Evolutionary conservation across 2,888 invertebrate species (phyloP), one percentile per base, ranked within the genome.

Genomic region (Leptinotarsa peninsularis): DNA sequence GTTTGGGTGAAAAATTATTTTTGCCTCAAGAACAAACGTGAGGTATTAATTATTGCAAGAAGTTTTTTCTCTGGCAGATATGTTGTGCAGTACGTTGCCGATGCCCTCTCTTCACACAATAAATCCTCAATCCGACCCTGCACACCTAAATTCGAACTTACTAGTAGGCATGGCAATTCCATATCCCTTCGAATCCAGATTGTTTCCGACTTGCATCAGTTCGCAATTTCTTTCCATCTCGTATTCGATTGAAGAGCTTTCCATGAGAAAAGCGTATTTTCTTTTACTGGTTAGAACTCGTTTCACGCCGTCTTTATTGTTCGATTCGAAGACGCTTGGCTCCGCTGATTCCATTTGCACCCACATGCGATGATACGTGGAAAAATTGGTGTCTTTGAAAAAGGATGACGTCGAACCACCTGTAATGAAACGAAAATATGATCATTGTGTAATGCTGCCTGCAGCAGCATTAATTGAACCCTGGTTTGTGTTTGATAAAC

Each of bases 221-320:
- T 96, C 94, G 85, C 98, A 98, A 83, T 96, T 91, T 77, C 95
- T 91, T 87, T 96, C 95, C 79, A 95, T 91, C 83, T 94, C 94
- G 88, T 98, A 99, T 88, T 99, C 98, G 79, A 99, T 94, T 1
- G 95, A 94, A 0, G 97, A 95, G 7, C 97, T 98, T 89, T 99
- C 99, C 96, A 98, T 98, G 66, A 99, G 90, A 87, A 95, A 99
- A 4, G 99, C 99, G 87, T 97, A 99, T 72, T 91, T 91, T 71
- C 94, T 91, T 87, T 95, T 95, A 60, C 92, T 93, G 87, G 93
- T 94, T 71, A 92, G 84, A 0, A 98, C 98, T 76, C 96, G 91
- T 17, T 96, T 94, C 1, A 97, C 93, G 0, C 98, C 98, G 84
- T 96, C 96, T 66, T 93, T 92, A 86, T 97, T 98, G 84, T 91